Evolutionary conservation across 2,113 vertebrate species (phyloP), one percentile per base, ranked within the genome.

Genomic region (Leptobrachium ailaonicum): DNA sequence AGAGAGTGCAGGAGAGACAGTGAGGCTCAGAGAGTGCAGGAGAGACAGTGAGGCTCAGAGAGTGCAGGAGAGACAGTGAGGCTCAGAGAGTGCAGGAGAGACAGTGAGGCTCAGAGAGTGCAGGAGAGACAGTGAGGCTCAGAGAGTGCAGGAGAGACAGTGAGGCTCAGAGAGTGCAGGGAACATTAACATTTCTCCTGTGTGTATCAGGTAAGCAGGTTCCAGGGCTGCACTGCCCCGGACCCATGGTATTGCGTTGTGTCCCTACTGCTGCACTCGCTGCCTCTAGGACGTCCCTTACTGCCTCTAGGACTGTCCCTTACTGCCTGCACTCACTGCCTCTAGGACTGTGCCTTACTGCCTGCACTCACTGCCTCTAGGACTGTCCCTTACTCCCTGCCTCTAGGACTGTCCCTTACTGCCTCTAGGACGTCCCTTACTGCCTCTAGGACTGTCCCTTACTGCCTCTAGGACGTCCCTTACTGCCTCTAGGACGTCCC

Each of bases 131-230:
- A 32, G 20, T 32, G 20, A 32, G 20, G 20, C 20, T 32, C 20
- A 32, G 20, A 32, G 20, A 32, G 20, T 32, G 20, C 20, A 32
- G 20, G 20, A 32, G 20, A 32, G 20, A 32, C 20, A 32, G 20
- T 32, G 20, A 32, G 20, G 20, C 20, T 32, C 20, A 14, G 76
- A n/a, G 56, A 75, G 73, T 4, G 60, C 13, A 32, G 20, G 4
- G 43, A 3, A 8, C 66, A 5, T 62, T 79, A 60, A 42, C 69
- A 42, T 69, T 79, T 8, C 77, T 79, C 2, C 60, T 79, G 8
- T 79, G n/a, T 54, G 68, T 72, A 47, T 69, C 32, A 79, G 68
- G 68, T 79, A 70, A 71, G 68, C 11, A 3, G 20, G 20, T 1
- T 14, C 60, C 4, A 64, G 4, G 8, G 13, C 62, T 12, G 9